phyloP scores from a whole-genome alignment of 2,797 vertebrate genomes.

The Neosilurus hyrtlii region DNA sequence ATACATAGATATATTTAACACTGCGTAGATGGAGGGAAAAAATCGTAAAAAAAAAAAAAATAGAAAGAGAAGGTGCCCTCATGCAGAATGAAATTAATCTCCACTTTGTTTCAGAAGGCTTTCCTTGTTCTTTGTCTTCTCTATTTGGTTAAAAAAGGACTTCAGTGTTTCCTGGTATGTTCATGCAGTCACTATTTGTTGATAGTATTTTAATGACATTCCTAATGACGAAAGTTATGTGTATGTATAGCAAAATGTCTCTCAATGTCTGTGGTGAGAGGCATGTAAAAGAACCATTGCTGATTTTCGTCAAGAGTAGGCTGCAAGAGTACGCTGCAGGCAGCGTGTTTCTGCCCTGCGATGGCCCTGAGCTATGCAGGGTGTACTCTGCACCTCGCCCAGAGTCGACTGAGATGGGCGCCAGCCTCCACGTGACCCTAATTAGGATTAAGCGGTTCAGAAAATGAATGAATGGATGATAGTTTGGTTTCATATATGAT shows the following conservation, averaged over 20 bases:
- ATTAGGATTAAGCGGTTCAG: no score
- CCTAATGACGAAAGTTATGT: neutral
- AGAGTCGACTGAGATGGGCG: no score
- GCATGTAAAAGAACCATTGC: no score
- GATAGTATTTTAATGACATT: neutral
- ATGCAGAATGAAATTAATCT: conserved; percentile 24
- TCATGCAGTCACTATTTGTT: neutral
- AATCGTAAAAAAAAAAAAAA: neutral
- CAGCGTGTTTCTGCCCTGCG: no score
- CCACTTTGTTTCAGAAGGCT: neutral
- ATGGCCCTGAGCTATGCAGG: no score
- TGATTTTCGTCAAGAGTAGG: no score
- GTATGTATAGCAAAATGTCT: neutral
- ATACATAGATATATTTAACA: neutral
- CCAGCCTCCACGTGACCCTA: no score
- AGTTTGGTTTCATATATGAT: no score
- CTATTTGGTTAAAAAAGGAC: conserved; percentile 1
- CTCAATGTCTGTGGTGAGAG: no score
- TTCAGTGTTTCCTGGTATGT: neutral
- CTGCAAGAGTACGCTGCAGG: no score
- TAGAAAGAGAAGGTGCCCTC: neutral
- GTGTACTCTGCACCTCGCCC: no score
- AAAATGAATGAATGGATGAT: no score
- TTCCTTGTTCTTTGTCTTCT: neutral
- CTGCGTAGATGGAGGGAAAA: neutral